These are phyloP conservation scores for Steinernema scapterisci DNA, from an alignment of 2,888 invertebrate genomes.

Conservation along the genomic window DNA sequence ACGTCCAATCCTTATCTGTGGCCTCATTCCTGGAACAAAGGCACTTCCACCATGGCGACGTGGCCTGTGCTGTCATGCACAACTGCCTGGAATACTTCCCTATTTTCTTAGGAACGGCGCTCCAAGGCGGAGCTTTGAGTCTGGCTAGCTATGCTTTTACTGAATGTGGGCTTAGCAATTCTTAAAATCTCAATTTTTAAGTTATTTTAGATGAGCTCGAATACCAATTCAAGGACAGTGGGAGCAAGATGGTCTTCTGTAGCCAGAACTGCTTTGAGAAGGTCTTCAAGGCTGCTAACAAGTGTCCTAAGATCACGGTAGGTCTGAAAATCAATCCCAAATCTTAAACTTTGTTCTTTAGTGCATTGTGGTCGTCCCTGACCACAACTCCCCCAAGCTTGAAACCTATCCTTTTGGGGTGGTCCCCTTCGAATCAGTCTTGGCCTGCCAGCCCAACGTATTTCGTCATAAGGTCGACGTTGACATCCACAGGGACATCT, in stretches of 20 bases:
- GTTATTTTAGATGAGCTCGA: constrained; percentile 47
- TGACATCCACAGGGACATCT: background rate
- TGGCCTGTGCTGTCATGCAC: constrained; percentile 53
- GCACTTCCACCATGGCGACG: constrained; percentile 49
- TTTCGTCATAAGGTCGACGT: background rate
- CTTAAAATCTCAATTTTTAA: background rate
- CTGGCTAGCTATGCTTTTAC: constrained; percentile 57
- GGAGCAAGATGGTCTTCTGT: constrained; percentile 45
- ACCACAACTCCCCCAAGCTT: background rate
- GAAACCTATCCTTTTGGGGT: background rate
- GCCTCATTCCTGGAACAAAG: constrained; percentile 45
- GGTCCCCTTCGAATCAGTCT: background rate
- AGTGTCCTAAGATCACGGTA: constrained; percentile 40
- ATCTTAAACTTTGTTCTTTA: background rate
- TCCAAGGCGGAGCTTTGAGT: constrained; percentile 55
- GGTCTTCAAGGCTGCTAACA: constrained; percentile 46
- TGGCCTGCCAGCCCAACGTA: background rate
- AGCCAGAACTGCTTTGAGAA: constrained; percentile 42
- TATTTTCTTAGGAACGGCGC: constrained; percentile 42
- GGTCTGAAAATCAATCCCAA: background rate
- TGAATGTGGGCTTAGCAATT: background rate
- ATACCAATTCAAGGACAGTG: constrained; percentile 50
- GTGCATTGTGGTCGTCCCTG: constrained; percentile 18
- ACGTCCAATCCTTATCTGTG: constrained; percentile 40
- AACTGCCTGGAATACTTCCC: constrained; percentile 54